Conservation (phyloP, 1,140 invertebrate genomes). For the Halictus rubicundus region DNA sequence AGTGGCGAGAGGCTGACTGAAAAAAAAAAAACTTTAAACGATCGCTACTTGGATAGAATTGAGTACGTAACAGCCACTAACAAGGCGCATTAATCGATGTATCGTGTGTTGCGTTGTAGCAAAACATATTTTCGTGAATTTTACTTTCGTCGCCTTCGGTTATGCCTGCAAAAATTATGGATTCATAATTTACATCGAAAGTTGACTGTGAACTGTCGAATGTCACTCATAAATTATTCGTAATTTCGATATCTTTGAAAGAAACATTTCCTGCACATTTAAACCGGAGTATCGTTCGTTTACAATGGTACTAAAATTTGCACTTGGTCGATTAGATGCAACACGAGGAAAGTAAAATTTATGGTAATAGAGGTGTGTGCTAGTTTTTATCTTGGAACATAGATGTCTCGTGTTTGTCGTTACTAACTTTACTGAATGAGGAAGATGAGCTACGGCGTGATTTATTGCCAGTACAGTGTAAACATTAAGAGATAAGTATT, state of each 20-base stretch:
- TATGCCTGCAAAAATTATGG: too few relatives aligned
- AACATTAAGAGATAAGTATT: slow-evolving; percentile 37
- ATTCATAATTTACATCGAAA: too few relatives aligned
- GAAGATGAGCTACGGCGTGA: neutral
- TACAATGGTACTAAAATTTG: neutral
- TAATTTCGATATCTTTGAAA: too few relatives aligned
- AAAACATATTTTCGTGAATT: neutral
- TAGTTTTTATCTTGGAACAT: slow-evolving; percentile 9
- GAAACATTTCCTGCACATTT: neutral
- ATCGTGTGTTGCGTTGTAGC: slow-evolving; percentile 30
- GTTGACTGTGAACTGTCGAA: too few relatives aligned
- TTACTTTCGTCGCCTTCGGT: neutral
- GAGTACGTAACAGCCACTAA: slow-evolving; percentile 47
- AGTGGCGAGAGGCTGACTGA: slow-evolving; percentile 32
- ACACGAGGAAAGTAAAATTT: neutral
- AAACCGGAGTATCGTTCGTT: neutral
- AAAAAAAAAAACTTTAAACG: neutral
- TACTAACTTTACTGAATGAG: slow-evolving; percentile 49
- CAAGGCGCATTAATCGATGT: slow-evolving; percentile 23
- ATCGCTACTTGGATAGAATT: neutral
- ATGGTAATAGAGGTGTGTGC: neutral
- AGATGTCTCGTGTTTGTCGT: slow-evolving; percentile 52
- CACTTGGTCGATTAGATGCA: neutral
- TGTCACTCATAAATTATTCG: too few relatives aligned
- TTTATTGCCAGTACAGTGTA: slow-evolving; percentile 35